phyloP scores from a whole-genome alignment of 2,113 vertebrate species.

The Merops nubicus region DNA sequence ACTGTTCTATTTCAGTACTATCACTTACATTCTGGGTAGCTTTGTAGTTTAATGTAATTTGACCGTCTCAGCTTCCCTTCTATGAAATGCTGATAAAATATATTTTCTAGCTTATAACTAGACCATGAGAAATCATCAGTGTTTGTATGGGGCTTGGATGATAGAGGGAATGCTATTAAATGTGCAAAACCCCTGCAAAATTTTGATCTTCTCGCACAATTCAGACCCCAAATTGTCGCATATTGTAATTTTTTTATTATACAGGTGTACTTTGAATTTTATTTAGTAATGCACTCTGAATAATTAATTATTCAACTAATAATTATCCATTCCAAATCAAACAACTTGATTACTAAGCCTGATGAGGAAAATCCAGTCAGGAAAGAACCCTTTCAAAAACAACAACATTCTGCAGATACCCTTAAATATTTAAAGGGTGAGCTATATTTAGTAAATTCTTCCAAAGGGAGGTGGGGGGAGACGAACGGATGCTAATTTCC shows the following conservation, averaged over 20 bases:
- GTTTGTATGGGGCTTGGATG: neutral
- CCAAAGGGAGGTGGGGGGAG: neutral
- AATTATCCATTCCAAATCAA: conserved; percentile 47
- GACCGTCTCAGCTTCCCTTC: neutral
- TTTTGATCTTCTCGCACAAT: neutral
- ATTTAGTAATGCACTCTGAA: neutral
- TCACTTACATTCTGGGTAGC: neutral
- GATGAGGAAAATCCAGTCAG: conserved; percentile 51
- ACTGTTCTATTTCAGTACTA: neutral
- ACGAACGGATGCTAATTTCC: conserved; percentile 22
- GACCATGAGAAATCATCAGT: neutral
- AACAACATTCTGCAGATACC: conserved; percentile 45
- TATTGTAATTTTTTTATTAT: neutral
- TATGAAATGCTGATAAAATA: neutral
- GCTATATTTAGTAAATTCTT: conserved; percentile 48
- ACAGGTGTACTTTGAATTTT: neutral
- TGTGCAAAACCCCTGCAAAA: neutral
- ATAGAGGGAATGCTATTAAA: neutral
- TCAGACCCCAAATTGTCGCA: neutral
- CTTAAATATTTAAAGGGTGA: conserved; percentile 44
- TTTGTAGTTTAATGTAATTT: neutral
- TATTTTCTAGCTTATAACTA: neutral
- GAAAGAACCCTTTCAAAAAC: conserved; percentile 54
- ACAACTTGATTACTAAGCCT: conserved; percentile 54
- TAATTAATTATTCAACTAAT: conserved; percentile 45